A percentile compares a stretch with the other conserved stretches of the same genome.
Conservation (phyloP, 2,888 invertebrate genomes). For the Himalopsyche japonica region DNA sequence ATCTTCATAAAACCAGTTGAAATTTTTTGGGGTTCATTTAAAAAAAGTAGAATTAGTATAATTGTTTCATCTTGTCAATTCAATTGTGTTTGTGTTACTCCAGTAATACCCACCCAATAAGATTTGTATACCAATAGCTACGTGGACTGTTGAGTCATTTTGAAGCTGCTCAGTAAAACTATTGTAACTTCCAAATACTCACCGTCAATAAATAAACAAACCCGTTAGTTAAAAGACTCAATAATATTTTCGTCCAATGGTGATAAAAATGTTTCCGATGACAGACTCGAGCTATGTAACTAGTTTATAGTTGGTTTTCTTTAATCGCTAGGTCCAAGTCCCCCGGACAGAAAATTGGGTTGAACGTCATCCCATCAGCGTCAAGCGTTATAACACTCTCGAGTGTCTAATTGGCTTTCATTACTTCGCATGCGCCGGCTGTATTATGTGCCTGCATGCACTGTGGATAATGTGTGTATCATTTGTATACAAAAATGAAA, state of each 20-base stretch:
- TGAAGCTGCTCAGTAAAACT: too few relatives aligned
- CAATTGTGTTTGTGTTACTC: too few relatives aligned
- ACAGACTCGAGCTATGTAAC: not conserved
- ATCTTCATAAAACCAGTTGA: too few relatives aligned
- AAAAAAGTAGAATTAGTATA: too few relatives aligned
- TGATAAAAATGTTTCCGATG: not conserved
- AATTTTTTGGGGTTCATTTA: too few relatives aligned
- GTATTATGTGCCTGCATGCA: not conserved
- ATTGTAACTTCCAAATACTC: too few relatives aligned
- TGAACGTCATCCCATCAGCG: not conserved
- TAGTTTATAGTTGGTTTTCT: not conserved
- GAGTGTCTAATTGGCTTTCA: not conserved
- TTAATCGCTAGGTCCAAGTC: not conserved
- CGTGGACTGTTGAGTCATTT: too few relatives aligned
- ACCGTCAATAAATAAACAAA: too few relatives aligned
- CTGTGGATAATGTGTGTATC: not conserved
- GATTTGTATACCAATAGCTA: too few relatives aligned
- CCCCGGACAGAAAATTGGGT: not conserved
- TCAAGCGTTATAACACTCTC: not conserved
- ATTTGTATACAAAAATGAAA: not conserved
- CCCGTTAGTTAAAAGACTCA: too few relatives aligned
- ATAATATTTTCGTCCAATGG: not conserved
- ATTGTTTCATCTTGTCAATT: too few relatives aligned
- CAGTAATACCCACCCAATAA: too few relatives aligned
- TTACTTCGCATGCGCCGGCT: not conserved